These are phyloP conservation scores for Syrista parreyssii DNA, from an alignment of 2,888 invertebrate genomes.

Conservation along the genomic window DNA sequence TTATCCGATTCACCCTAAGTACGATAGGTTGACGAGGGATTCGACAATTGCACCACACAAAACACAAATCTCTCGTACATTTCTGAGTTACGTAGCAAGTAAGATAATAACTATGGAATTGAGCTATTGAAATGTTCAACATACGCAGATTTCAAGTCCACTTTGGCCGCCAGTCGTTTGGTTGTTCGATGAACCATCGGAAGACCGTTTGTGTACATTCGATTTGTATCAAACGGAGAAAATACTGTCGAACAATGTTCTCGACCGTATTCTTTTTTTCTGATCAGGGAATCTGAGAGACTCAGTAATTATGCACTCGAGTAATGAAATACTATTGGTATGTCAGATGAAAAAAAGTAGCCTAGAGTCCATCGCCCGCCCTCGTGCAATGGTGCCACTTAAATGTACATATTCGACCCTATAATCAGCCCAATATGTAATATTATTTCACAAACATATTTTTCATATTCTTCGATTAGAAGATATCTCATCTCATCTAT, in stretches of 20 bases:
- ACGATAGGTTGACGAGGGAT: not conserved
- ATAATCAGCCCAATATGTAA: constrained; percentile 20
- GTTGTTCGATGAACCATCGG: constrained; percentile 4
- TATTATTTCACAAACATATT: constrained; percentile 6
- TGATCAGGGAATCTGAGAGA: not conserved
- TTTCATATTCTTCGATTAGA: not conserved
- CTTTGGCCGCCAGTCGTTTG: constrained; percentile 18
- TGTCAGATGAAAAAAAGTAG: constrained; percentile 13
- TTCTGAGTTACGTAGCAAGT: not conserved
- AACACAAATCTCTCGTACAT: not conserved
- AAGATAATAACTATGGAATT: not conserved
- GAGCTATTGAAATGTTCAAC: constrained; percentile 7
- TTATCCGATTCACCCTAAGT: not conserved
- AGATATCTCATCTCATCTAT: not conserved
- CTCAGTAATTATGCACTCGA: not conserved
- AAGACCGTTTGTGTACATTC: constrained; percentile 8
- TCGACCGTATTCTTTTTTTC: not conserved
- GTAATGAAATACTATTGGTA: not conserved
- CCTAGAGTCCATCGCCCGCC: constrained; percentile 14
- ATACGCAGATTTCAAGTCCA: constrained; percentile 21
- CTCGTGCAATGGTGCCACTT: constrained; percentile 16
- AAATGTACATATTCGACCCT: constrained; percentile 23
- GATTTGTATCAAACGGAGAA: constrained; percentile 16
- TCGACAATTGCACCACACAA: not conserved
- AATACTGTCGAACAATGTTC: not conserved